Conservation (phyloP, 2,797 vertebrate genomes). For the Salarias fasciatus region DNA sequence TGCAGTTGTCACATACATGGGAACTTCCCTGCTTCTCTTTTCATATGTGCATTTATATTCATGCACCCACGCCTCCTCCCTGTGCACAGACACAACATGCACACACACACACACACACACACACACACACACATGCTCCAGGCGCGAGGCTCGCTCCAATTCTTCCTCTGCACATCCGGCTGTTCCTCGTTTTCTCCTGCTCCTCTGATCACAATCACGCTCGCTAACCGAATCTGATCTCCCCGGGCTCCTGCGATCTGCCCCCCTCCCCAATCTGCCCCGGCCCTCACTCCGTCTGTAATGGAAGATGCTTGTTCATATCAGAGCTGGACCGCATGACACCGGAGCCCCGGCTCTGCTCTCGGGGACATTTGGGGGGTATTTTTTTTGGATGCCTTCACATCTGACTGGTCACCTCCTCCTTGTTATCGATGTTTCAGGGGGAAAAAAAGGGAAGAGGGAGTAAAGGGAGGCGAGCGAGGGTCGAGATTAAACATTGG, state of each 20-base stretch:
- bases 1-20: slow-evolving; percentile 15
- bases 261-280: slow-evolving; percentile 5
- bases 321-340: slow-evolving; percentile 35
- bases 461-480: background rate
- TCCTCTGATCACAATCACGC: slow-evolving; percentile 53
- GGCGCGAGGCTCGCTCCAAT: slow-evolving; percentile 59
- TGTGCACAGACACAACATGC: background rate
- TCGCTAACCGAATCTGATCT: slow-evolving; percentile 49
- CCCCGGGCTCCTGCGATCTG: slow-evolving; percentile 36
- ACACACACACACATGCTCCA: slow-evolving; percentile 26
- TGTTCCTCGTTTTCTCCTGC: slow-evolving; percentile 48
- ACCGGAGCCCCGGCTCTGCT: slow-evolving; percentile 21
- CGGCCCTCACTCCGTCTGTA: slow-evolving; percentile 18
- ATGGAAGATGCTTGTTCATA: slow-evolving; percentile 36
- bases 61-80: slow-evolving; percentile 15
- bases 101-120: slow-evolving; percentile 27
- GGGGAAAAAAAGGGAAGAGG: slow-evolving; percentile 1
- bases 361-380: slow-evolving; percentile 24
- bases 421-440: slow-evolving; percentile 23
- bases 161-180: slow-evolving; percentile 55
- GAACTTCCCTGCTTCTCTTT: slow-evolving; percentile 22
- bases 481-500: slow-evolving; percentile 48
- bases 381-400: slow-evolving; percentile 29
- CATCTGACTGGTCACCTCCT: slow-evolving; percentile 22
- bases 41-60: slow-evolving; percentile 32